phyloP scores from a whole-genome alignment of 2,113 vertebrate genomes.

The Protobothrops mucrosquamatus region DNA sequence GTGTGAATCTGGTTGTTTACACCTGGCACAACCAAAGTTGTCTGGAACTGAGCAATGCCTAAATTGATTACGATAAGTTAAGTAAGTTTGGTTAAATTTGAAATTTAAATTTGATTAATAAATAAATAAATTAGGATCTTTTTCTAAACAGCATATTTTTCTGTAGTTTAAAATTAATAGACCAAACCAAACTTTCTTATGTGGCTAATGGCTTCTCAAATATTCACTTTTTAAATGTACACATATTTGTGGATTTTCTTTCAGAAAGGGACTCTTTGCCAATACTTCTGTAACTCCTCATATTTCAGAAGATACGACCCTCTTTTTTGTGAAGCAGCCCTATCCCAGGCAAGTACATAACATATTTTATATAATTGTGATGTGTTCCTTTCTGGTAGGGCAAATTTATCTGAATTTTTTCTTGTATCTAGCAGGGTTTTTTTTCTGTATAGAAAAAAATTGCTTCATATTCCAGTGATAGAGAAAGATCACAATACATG shows the following conservation, averaged over 20 bases:
- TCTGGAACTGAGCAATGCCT: too few species aligned
- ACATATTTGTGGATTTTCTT: not conserved
- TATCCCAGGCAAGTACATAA: not conserved
- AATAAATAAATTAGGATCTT: too few species aligned
- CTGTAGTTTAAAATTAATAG: not conserved
- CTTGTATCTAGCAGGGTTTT: not conserved
- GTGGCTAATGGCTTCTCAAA: not conserved
- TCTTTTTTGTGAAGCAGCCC: not conserved
- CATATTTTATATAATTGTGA: not conserved
- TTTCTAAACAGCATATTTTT: not conserved
- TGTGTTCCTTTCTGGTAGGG: not conserved
- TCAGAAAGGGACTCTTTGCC: not conserved
- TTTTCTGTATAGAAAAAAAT: not conserved
- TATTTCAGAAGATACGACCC: not conserved
- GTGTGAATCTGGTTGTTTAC: too few species aligned
- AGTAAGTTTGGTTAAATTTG: too few species aligned
- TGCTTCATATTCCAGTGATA: not conserved
- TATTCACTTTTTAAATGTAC: not conserved
- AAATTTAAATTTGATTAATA: too few species aligned
- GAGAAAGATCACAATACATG: not conserved
- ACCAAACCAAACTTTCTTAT: not conserved
- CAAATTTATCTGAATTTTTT: not conserved
- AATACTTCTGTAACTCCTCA: not conserved
- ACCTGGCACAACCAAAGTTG: too few species aligned
- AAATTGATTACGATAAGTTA: too few species aligned